These are phyloP conservation scores for Orthonychiurus folsomi DNA, from an alignment of 2,888 invertebrate genomes.

Conservation along the genomic window DNA sequence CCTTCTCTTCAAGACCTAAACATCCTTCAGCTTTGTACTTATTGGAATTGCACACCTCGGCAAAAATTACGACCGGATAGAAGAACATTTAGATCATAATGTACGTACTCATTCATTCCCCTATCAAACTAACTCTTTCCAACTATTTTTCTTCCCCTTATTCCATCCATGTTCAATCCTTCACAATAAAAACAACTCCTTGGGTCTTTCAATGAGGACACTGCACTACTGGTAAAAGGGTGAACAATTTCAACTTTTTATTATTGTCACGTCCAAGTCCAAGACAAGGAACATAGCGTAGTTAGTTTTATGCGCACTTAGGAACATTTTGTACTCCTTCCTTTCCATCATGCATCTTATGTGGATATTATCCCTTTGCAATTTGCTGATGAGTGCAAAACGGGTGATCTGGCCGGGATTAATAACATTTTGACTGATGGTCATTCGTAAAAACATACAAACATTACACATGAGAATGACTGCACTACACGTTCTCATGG, in stretches of 20 bases:
- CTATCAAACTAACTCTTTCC: neutral
- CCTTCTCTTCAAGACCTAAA: slow-evolving; percentile 1
- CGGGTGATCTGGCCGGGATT: neutral
- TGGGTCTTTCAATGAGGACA: neutral
- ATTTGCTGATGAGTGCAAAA: neutral
- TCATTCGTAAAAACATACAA: too few species aligned
- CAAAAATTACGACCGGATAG: slow-evolving; percentile 11
- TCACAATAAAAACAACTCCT: neutral
- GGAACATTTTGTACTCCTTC: too few species aligned
- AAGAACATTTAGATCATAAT: slow-evolving; percentile 2
- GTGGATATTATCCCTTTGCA: too few species aligned
- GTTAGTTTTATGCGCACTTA: too few species aligned
- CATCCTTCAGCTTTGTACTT: slow-evolving; percentile 17
- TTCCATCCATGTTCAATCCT: neutral
- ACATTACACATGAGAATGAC: too few species aligned
- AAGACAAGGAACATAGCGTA: too few species aligned
- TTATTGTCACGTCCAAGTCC: slow-evolving; percentile 1
- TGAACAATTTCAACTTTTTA: neutral
- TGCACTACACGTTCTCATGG: too few species aligned
- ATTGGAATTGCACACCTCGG: slow-evolving; percentile 19
- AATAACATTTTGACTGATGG: neutral
- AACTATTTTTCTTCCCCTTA: neutral
- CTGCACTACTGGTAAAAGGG: too few species aligned
- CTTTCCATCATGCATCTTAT: too few species aligned
- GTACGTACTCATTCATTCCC: neutral